Conservation (phyloP, 2,888 invertebrate species). For the Ditylenchus weischeri region DNA sequence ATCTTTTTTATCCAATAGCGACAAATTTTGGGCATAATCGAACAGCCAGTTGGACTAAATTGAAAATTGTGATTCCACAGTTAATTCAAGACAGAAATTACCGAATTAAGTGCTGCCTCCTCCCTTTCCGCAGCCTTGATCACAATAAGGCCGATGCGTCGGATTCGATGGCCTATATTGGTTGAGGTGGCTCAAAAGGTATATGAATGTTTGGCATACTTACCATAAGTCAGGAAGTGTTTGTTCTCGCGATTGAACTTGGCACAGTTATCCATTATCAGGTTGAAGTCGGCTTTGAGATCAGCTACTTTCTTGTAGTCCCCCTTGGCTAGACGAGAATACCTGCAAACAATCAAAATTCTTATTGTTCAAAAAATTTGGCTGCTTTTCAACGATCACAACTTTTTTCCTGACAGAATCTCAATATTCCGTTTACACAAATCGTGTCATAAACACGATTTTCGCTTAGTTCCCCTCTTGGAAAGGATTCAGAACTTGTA, state of each 20-base stretch:
- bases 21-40: not conserved
- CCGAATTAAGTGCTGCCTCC: slow-evolving; percentile 21
- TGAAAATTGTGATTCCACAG: not conserved
- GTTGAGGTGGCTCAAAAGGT: not conserved
- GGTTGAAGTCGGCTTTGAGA: slow-evolving; percentile 81
- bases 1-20: not conserved
- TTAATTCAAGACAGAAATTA: not conserved
- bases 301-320: slow-evolving; percentile 72
- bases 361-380: too few species aligned
- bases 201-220: not conserved
- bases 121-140: slow-evolving; percentile 31
- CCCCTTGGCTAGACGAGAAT: slow-evolving; percentile 61
- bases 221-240: slow-evolving; percentile 40
- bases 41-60: slow-evolving; percentile 9
- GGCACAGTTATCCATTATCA: slow-evolving; percentile 72
- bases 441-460: too few species aligned
- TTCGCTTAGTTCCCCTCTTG: too few species aligned
- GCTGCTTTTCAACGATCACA: too few species aligned
- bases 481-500: too few species aligned
- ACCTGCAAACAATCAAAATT: too few species aligned
- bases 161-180: slow-evolving; percentile 18
- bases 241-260: slow-evolving; percentile 73
- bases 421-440: too few species aligned
- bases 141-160: slow-evolving; percentile 24
- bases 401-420: too few species aligned